Base-by-base conservation (phyloP, 2,888 invertebrate genomes). In the Rugalucina vietnamica region DNA sequence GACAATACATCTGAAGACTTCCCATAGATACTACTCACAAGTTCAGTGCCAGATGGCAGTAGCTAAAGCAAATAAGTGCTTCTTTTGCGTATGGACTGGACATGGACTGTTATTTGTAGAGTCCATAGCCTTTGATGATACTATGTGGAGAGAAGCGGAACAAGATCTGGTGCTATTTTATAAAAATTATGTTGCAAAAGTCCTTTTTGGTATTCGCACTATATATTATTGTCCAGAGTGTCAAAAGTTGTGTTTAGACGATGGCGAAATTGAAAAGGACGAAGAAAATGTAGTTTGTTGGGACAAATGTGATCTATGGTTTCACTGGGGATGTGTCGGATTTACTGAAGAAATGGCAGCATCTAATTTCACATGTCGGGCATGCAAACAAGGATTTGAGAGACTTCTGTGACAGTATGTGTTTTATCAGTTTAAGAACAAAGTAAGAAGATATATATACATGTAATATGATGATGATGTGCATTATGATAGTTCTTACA, bases 11-110 rank as follows among this genome's bases (percentile, higher is more conserved):
- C 29, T 60, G 4, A 60, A 18, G 21, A 60, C 60, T 10, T 60
- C 60, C 14, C 60, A 60, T 29, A 60, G 18, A 29, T 60, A 60
- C 18, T 60, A 18, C 21, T 29, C 60, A 4, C 29, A 60, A 60
- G 18, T 60, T 29, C 60, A 60, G 60, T 60, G 60, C 29, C 60
- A 60, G 60, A 60, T 60, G 60, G 60, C 60, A 24, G 60, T 60
- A 29, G 5, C 29, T 1, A 60, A 60, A 27, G 4, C 21, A 21
- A 60, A 27, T 1, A 60, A 29, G 8, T 60, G 60, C 29, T 60
- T 27, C 29, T 60, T 60, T 60, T 60, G 29, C 29, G 60, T 60
- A 1, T 60, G 60, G 60, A 60, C 60, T 10, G 60, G 60, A 29
- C 60, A 60, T 5, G 60, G 60, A 60, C 27, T 10, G 5, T 32